Evolutionary conservation across 2,113 vertebrate species (phyloP), one percentile per base, ranked within the genome.

Genomic region (Ophiodon elongatus): DNA sequence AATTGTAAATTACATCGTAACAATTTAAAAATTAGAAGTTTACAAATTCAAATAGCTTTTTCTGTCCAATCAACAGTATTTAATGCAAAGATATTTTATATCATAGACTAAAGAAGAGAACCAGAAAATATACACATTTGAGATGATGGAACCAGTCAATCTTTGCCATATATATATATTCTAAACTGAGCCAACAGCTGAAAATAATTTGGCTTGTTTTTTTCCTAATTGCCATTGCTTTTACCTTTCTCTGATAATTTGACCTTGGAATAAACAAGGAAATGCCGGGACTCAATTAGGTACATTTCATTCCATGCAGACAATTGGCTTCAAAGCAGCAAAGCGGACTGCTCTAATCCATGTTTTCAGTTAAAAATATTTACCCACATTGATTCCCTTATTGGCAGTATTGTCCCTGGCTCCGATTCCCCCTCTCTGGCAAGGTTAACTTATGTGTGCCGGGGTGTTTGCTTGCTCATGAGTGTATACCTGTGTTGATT

Each of bases 351-450:
- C 27, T 69, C 25, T 43, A 68, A 80, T 76, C 52, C 13, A n/a
- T 76, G 47, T 82, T 79, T 85, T 17, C 31, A 47, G 23, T 71
- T 73, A 37, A 39, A 83, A 65, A 82, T 77, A 67, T 85, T 85
- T 68, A 71, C 41, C 31, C n/a, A 60, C 57, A 78, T 74, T 68
- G 63, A 81, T 71, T 79, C 21, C 25, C 8, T 77, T 68, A 75
- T 73, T 70, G 79, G 31, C 65, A 76, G 75, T 21, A 8, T 73
- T 76, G 77, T 76, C 68, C 11, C 66, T 64, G 75, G 35, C 45
- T 85, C 39, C 14, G 52, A 5, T 65, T 64, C 45, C 71, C 73
- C 37, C 47, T 62, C 62, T 65, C 65, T 65, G 79, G 52, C 80
- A 75, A 77, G 66, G 77, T 87, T 59, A 80, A 71, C 37, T 13